These are phyloP conservation scores for Heliothis virescens DNA, from an alignment of 1,140 invertebrate species.

Conservation along the genomic window DNA sequence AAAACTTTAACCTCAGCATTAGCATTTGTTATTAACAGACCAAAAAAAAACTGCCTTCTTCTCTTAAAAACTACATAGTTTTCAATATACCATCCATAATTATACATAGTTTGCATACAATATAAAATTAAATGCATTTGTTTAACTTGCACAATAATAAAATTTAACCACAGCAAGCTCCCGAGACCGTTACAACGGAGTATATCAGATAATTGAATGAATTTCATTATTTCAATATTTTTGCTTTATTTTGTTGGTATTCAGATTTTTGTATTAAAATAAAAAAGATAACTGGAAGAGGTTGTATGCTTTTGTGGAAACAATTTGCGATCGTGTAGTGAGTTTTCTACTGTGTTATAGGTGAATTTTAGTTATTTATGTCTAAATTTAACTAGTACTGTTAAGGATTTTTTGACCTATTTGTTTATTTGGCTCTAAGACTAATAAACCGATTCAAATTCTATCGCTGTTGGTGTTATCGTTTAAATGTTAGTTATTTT, in stretches of 20 bases:
- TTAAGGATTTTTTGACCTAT: too few species aligned
- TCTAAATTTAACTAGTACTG: too few species aligned
- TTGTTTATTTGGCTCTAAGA: too few species aligned
- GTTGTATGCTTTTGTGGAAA: too few species aligned
- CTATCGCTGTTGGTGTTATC: too few species aligned
- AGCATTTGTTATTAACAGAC: not conserved
- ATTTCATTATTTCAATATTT: slow-evolving; percentile 1
- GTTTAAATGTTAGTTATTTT: too few species aligned
- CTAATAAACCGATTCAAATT: too few species aligned
- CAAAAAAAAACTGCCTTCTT: not conserved
- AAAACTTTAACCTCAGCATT: too few species aligned
- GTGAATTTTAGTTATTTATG: too few species aligned
- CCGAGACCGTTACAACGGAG: not conserved
- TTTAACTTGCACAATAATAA: slow-evolving; percentile 7
- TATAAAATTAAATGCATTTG: slow-evolving; percentile 15
- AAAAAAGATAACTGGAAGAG: too few species aligned
- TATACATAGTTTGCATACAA: not conserved
- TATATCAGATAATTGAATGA: slow-evolving; percentile 16
- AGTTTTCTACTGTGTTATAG: too few species aligned
- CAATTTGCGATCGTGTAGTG: too few species aligned
- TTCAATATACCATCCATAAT: not conserved
- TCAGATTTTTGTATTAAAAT: not conserved
- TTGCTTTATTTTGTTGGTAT: not conserved
- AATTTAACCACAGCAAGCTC: not conserved
- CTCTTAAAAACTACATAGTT: not conserved